These are phyloP conservation scores for Gortyna flavago DNA, from an alignment of 2,888 invertebrate genomes.

Conservation along the genomic window DNA sequence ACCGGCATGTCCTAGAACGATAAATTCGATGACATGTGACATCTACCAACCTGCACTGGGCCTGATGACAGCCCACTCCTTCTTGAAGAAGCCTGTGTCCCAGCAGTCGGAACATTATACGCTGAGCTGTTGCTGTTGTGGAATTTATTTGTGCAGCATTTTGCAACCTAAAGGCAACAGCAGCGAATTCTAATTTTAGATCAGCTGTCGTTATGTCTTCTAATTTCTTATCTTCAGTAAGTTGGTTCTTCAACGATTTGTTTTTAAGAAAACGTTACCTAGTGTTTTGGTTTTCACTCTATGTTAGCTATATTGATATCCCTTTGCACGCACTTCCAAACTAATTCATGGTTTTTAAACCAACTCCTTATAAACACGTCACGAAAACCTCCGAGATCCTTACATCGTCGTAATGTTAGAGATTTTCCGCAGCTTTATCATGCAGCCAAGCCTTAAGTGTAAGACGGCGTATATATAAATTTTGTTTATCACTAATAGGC, in stretches of 20 bases:
- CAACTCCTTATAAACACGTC: slow-evolving; percentile 26
- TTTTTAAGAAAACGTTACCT: background rate
- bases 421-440: slow-evolving; percentile 44
- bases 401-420: slow-evolving; percentile 33
- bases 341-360: slow-evolving; percentile 8
- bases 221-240: background rate
- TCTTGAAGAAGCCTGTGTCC: no score
- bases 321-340: background rate
- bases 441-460: slow-evolving; percentile 51
- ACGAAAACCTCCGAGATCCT: slow-evolving; percentile 33
- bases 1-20: no score
- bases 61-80: no score
- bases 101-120: no score
- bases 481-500: slow-evolving; percentile 68
- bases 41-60: no score
- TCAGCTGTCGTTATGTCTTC: background rate
- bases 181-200: background rate
- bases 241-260: background rate
- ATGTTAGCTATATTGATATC: background rate
- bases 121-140: background rate
- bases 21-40: no score
- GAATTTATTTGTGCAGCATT: background rate
- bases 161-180: background rate
- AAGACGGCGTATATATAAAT: slow-evolving; percentile 63
- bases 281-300: background rate